A percentile compares a stretch with the other conserved stretches of the same genome.
Conservation (phyloP, 1,140 invertebrate genomes). For the Hormaphis cornu region DNA sequence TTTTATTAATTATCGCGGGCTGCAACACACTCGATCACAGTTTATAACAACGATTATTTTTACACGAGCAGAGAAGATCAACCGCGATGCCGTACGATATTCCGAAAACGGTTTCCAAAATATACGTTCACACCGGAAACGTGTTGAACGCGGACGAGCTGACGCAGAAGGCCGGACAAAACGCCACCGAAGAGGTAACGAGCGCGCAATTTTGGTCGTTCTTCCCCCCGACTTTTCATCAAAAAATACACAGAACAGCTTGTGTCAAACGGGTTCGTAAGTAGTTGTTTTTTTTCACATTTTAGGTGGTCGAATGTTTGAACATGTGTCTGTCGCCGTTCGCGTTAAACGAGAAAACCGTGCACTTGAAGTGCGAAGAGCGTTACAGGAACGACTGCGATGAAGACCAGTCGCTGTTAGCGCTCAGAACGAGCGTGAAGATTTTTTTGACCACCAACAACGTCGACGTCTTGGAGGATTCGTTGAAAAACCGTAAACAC, state of each 20-base stretch:
- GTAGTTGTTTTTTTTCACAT: neutral
- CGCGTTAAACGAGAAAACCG: neutral
- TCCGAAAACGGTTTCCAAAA: conserved; percentile 36
- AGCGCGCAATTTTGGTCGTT: neutral
- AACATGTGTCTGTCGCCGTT: conserved; percentile 6
- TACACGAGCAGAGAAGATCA: neutral
- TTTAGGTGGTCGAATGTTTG: conserved; percentile 33
- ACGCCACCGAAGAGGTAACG: conserved; percentile 71
- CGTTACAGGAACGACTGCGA: neutral
- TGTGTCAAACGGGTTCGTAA: no score
- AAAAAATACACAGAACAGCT: no score
- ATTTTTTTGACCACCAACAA: conserved; percentile 12
- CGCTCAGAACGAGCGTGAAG: conserved; percentile 6
- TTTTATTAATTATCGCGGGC: no score
- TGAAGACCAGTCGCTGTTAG: conserved; percentile 3
- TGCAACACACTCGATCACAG: neutral
- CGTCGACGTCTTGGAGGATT: neutral
- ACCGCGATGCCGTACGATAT: conserved; percentile 32
- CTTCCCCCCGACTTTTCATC: no score
- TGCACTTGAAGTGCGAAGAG: conserved; percentile 23
- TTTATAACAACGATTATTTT: neutral
- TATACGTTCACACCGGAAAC: conserved; percentile 71
- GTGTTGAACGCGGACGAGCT: conserved; percentile 70
- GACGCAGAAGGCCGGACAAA: conserved; percentile 71
- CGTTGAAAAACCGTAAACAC: conserved; percentile 9